phyloP scores from a whole-genome alignment of 2,113 vertebrate genomes.

The Oncorhynchus clarkii region DNA sequence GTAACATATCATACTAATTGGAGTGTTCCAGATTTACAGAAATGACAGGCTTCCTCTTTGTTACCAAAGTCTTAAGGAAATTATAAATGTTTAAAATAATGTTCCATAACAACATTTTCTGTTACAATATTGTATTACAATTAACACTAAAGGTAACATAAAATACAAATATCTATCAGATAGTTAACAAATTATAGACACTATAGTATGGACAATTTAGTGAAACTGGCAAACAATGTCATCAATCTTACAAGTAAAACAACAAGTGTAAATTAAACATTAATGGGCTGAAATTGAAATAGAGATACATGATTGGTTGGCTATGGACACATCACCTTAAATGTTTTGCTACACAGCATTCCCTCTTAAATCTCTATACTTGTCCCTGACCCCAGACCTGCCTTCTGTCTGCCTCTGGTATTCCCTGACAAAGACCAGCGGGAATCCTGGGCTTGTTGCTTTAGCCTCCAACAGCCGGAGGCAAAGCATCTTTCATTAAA shows the following conservation, averaged over 20 bases:
- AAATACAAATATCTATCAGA: background rate
- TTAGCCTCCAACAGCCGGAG: constrained; percentile 64
- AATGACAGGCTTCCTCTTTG: constrained; percentile 22
- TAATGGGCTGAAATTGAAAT: background rate
- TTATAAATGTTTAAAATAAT: background rate
- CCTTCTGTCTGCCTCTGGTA: constrained; percentile 55
- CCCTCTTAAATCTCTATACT: constrained; percentile 47
- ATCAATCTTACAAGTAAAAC: background rate
- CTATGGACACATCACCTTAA: background rate
- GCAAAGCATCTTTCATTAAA: constrained; percentile 80
- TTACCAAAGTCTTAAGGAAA: constrained; percentile 28
- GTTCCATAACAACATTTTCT: no score
- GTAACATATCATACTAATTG: no score
- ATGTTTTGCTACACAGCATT: constrained; percentile 32
- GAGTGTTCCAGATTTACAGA: no score
- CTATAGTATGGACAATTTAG: background rate
- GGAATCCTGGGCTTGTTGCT: constrained; percentile 72
- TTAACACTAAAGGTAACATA: no score
- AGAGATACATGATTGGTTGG: background rate
- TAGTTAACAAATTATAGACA: background rate
- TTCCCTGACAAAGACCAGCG: constrained; percentile 71
- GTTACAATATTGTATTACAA: no score
- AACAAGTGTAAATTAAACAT: background rate
- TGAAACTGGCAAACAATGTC: background rate
- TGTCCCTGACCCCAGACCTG: constrained; percentile 54